Evolutionary conservation across 2,113 vertebrate genomes (phyloP), one percentile per base, ranked within the genome.

Genomic region (Scalopus aquaticus): DNA sequence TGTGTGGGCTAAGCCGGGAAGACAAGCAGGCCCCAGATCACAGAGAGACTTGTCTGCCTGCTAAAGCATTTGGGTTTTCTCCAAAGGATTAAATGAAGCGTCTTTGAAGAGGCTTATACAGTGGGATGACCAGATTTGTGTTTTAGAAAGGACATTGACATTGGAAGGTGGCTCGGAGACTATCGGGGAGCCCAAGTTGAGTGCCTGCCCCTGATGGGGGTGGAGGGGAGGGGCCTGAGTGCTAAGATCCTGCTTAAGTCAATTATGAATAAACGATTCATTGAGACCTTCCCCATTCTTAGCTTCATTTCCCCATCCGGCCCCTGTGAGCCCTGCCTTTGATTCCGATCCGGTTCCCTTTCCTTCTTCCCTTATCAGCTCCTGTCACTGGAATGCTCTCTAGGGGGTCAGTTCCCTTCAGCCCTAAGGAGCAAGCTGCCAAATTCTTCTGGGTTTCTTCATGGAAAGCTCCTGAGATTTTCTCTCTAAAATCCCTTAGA

Each of bases 201-300:
- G 79, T 8, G 5, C 11, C 49, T n/a, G n/a, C 4, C 49, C 56
- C 49, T 30, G 56, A 28, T 56, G 28, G 22, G 11, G 37, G 6
- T 22, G 1, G 13, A 10, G 12, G 24, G 83, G 16, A 32, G 49
- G 35, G 30, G 6, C 62, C 22, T 3, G 60, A 35, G 49, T 76
- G 46, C 19, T 0, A 0, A 81, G 65, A 64, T 39, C 88, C 79
- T 58, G 60, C 64, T 73, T 46, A 64, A 64, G 89, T 73, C 60
- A 39, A 62, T 95, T 78, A 49, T 93, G 95, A 92, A 88, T 86
- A 64, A 95, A 56, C 35, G 95, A 88, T 89, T 93, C 95, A 69
- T 72, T 70, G 79, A 64, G 24, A 67, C 46, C 88, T 96, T 94
- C 89, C 82, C 70, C 65, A 56, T 88, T 86, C 91, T 60, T n/a